phyloP scores from a whole-genome alignment of 2,113 vertebrate genomes.

The Ophthalmolycus amberensis region DNA sequence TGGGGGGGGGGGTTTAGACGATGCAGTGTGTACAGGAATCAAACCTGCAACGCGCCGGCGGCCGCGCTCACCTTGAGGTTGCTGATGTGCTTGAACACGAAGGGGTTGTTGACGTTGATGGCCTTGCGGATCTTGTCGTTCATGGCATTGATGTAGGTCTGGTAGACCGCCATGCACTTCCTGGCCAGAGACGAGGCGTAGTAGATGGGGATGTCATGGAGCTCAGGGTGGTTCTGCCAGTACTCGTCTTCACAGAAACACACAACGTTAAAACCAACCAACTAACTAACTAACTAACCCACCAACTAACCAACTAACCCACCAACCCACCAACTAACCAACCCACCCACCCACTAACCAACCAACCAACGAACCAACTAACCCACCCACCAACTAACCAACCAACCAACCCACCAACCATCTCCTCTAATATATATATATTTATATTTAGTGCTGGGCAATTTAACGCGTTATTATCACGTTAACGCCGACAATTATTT shows the following conservation, averaged over 20 bases:
- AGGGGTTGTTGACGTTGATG: constrained; percentile 97
- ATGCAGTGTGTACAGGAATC: not conserved
- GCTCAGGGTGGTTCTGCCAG: constrained; percentile 98
- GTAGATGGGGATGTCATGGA: constrained; percentile 97
- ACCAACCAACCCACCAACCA: no score
- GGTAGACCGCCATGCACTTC: constrained; percentile 98
- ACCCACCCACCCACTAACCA: no score
- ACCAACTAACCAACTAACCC: no score
- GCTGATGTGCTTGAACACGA: constrained; percentile 98
- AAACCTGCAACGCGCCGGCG: not conserved
- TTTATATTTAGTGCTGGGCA: no score
- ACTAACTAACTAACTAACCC: no score
- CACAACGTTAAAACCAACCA: no score
- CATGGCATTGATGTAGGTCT: constrained; percentile 97
- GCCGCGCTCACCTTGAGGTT: constrained; percentile 88
- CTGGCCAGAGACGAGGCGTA: constrained; percentile 96
- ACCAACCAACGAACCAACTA: no score
- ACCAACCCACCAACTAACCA: no score
- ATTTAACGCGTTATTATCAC: no score
- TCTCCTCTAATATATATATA: no score
- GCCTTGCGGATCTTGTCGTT: constrained; percentile 98
- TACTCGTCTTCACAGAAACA: constrained; percentile 81
- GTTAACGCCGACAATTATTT: no score
- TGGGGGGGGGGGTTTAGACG: not conserved
- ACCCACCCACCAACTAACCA: no score